Evolutionary conservation across 2,888 invertebrate species (phyloP).

Genomic region (Endotricha flammealis): DNA sequence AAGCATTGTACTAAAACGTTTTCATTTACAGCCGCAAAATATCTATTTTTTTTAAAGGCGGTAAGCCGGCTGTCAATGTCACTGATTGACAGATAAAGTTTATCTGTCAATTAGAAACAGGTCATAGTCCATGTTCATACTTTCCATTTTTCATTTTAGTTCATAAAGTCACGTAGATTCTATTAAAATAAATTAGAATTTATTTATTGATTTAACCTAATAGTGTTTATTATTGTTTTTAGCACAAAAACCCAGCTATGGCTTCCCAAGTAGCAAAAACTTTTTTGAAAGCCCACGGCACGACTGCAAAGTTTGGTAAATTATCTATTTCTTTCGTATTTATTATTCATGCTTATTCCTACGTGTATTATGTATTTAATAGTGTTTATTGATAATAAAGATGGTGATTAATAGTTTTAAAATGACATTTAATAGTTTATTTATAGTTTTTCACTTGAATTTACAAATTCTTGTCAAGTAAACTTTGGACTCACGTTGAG

Average conservation of each 20-base stretch:
- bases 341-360: background rate
- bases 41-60: too few relatives aligned
- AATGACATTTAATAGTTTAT: conserved; percentile 5
- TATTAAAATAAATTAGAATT: conserved; percentile 28
- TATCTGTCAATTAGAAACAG: conserved; percentile 32
- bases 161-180: conserved; percentile 26
- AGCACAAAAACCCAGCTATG: conserved; percentile 40
- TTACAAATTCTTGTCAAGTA: conserved; percentile 22
- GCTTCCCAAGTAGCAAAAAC: conserved; percentile 69
- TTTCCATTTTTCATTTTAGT: conserved; percentile 39
- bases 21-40: too few relatives aligned
- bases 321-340: conserved; percentile 18
- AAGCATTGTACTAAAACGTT: too few relatives aligned
- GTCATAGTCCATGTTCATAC: conserved; percentile 66
- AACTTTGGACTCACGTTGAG: conserved; percentile 53
- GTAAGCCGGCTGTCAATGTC: conserved; percentile 7
- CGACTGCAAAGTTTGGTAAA: conserved; percentile 61
- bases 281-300: conserved; percentile 54
- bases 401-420: too few relatives aligned
- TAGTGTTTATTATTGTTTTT: conserved; percentile 26
- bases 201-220: conserved; percentile 20
- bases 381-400: too few relatives aligned
- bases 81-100: too few relatives aligned
- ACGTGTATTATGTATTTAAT: conserved; percentile 1
- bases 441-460: background rate